Percentiles rank a stretch among this genome's conserved stretches.
These are phyloP conservation scores for Hoplodrina ambigua DNA, from an alignment of 2,888 invertebrate genomes.

Conservation along the genomic window DNA sequence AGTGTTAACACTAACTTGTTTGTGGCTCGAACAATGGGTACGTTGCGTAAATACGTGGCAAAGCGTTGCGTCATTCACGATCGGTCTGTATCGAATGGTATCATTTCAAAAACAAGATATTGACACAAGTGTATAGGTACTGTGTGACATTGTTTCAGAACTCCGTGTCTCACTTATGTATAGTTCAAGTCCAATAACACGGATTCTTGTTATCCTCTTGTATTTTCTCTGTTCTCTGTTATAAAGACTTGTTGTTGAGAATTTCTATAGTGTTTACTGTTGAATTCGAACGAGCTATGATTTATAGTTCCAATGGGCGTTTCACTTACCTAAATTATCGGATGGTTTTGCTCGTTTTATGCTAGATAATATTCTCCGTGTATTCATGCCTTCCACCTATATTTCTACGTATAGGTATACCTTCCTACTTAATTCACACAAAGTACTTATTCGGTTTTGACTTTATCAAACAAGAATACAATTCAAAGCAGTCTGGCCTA, in stretches of 20 bases:
- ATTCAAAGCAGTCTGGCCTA: neutral
- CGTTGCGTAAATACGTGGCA: constrained; percentile 70
- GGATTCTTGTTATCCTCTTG: constrained; percentile 59
- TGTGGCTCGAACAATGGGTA: constrained; percentile 67
- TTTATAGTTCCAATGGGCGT: neutral
- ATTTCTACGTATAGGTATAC: too few relatives aligned
- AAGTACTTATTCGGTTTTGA: neutral
- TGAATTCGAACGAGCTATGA: constrained; percentile 18
- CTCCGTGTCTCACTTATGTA: constrained; percentile 59
- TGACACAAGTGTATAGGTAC: constrained; percentile 81
- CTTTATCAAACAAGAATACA: neutral
- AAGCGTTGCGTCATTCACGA: constrained; percentile 81
- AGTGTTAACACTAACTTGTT: constrained; percentile 65
- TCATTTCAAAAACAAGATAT: constrained; percentile 85
- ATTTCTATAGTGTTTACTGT: constrained; percentile 39
- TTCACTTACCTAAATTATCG: neutral
- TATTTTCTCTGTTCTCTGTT: constrained; percentile 48
- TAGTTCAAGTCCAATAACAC: constrained; percentile 68
- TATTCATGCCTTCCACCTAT: neutral
- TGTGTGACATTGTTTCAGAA: constrained; percentile 73
- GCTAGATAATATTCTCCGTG: neutral
- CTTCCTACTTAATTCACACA: neutral
- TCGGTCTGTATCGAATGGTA: constrained; percentile 76
- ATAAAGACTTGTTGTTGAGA: constrained; percentile 46
- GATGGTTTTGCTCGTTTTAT: neutral